These are phyloP conservation scores for Lasiurus borealis DNA, from an alignment of 2,113 vertebrate species.

Conservation along the genomic window DNA sequence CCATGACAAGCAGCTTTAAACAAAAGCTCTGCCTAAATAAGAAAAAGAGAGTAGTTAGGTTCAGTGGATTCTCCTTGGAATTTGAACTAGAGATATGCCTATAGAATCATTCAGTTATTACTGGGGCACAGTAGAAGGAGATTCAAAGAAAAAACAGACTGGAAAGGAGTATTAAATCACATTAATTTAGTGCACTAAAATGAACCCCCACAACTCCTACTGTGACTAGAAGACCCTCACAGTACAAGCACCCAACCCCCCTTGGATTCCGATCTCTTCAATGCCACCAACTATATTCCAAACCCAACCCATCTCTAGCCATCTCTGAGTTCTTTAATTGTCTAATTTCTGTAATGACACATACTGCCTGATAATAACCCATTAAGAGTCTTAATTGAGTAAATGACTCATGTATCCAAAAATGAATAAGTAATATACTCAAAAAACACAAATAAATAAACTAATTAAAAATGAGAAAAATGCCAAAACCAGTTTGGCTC, in stretches of 20 bases:
- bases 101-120: not conserved
- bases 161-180: not conserved
- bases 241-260: not conserved
- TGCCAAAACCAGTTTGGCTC: too few species aligned
- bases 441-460: not conserved
- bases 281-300: not conserved
- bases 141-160: not conserved
- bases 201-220: not conserved
- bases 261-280: not conserved
- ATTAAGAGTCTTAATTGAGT: not conserved
- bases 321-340: not conserved
- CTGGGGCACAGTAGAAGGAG: not conserved
- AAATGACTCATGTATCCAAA: not conserved
- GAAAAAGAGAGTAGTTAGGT: not conserved
- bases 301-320: not conserved
- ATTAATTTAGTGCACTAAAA: not conserved
- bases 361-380: not conserved
- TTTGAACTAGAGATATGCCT: not conserved
- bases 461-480: not conserved
- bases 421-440: not conserved
- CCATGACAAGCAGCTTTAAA: not conserved
- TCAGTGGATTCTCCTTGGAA: not conserved
- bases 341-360: not conserved
- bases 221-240: not conserved
- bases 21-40: not conserved